Conservation (phyloP, 2,113 vertebrate species). For the Oriolus oriolus region DNA sequence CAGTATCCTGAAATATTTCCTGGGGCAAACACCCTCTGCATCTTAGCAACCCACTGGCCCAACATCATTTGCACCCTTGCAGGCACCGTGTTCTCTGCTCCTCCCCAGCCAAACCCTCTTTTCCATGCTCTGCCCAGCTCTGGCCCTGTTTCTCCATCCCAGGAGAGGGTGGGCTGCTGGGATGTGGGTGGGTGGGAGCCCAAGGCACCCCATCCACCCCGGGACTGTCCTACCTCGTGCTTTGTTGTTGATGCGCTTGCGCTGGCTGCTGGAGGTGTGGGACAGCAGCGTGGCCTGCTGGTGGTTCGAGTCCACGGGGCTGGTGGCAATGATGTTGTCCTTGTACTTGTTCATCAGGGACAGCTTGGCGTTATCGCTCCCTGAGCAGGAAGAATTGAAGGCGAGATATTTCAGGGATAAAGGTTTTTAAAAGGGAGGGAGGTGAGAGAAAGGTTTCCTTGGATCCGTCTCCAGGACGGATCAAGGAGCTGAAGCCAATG, state of each 20-base stretch:
- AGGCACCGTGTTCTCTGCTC: not conserved
- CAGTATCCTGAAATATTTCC: not conserved
- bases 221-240: conserved; percentile 77
- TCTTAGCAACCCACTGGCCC: not conserved
- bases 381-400: conserved; percentile 70
- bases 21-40: not conserved
- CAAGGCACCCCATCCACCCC: fast-evolving
- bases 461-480: not conserved
- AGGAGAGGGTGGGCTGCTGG: not conserved
- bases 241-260: conserved; percentile 94
- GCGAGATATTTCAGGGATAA: conserved; percentile 17
- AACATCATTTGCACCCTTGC: not conserved
- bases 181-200: not conserved
- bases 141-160: not conserved
- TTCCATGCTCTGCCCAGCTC: not conserved
- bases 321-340: conserved; percentile 97
- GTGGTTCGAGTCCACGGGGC: conserved; percentile 92
- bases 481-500: not conserved
- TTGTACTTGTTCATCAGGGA: conserved; percentile 99
- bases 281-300: conserved; percentile 93
- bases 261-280: conserved; percentile 93
- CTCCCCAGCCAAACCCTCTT: not conserved
- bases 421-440: not conserved
- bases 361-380: conserved; percentile 93
- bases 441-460: not conserved